Evolutionary conservation across 2,888 invertebrate genomes (phyloP), one percentile per base, ranked within the genome.

Genomic region (Pomacea canaliculata): DNA sequence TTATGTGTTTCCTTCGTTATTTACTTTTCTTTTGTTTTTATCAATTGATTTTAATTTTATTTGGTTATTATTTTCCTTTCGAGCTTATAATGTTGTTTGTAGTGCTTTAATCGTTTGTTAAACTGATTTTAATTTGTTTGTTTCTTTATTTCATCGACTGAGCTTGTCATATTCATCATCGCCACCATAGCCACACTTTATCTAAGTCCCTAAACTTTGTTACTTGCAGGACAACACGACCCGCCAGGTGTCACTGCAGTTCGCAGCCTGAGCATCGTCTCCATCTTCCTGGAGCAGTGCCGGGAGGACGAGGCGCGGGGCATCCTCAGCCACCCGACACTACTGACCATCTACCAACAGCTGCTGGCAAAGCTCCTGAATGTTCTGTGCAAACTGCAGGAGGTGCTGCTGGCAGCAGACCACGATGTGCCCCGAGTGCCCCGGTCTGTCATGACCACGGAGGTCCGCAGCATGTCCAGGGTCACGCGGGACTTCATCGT

Each of bases 281-380:
- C 63, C 48, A 62, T 71, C 10, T 71, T 62, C 71, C 63, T 71
- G 71, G 71, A 71, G 71, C 71, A 71, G 63, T 62, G 71, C n/a
- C 12, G 63, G 4, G 16, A 62, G 19, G 63, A 71, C 63, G 63
- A 62, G 49, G 23, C 59, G 37, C 60, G 37, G 18, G 59, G 70
- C 7, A 19, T 56, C 51, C 51, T 19, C 2, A 13, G 16, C n/a
- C 16, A 63, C 63, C n/a, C 27, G 9, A 7, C 60, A 37, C 62
- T 70, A 18, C 16, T 8, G 16, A 13, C 60, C 12, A 10, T 18
- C 48, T 71, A 63, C 71, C 7, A 60, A 1, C n/a, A 18, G 23
- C 63, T 71, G 37, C 5, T 7, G 16, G 23, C 19, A 19, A 71
- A 71, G n/a, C 13, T 71, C 13, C 71, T 71, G 48, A 27, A 37